Base-by-base conservation (phyloP, 2,797 vertebrate genomes). In the Anas acuta region DNA sequence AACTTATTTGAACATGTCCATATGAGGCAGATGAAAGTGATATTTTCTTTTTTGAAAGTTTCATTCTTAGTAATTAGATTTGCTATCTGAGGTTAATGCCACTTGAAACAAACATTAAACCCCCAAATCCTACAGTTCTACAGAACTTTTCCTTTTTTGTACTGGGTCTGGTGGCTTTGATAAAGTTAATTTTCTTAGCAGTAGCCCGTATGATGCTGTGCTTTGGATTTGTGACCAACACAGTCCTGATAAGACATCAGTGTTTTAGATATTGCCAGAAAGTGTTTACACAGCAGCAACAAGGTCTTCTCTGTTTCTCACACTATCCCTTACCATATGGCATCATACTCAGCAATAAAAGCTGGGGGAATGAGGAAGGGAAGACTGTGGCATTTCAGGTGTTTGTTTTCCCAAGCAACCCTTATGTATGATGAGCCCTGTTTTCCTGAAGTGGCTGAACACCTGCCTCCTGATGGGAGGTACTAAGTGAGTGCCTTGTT, bases 401-500 rank as follows among this genome's bases (percentile, higher is more conserved):
- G 28, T 72, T 45, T 54, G 61, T 33, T 39, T 73, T 43, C 32
- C 25, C 53, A 57, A 20, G 12, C n/a, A n/a, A 73, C 70, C 16
- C 11, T 57, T 58, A 20, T 8, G 16, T 13, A 16, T 73, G 30
- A 33, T 45, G 56, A 33, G 39, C 5, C 25, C 33, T 62, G 53
- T 57, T 73, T 25, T 56, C 47, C 3, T 3, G 14, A 47, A 61
- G 15, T 6, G 16, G 28, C 43, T 37, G 6, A 57, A 32, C 11
- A 47, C 28, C 25, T 54, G 12, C 51, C 37, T 58, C 21, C 23
- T 0, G 0, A 17, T 60, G 45, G 25, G 53, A 39, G 0, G 1
- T 26, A 30, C 49, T 32, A 43, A 69, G 21, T 0, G 0, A 54
- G 32, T 58, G 66, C 47, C 20, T 41, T 10, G 17, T 9, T 62